These are phyloP conservation scores for Hypotaenidia okinawae DNA, from an alignment of 2,797 vertebrate genomes.

Conservation along the genomic window DNA sequence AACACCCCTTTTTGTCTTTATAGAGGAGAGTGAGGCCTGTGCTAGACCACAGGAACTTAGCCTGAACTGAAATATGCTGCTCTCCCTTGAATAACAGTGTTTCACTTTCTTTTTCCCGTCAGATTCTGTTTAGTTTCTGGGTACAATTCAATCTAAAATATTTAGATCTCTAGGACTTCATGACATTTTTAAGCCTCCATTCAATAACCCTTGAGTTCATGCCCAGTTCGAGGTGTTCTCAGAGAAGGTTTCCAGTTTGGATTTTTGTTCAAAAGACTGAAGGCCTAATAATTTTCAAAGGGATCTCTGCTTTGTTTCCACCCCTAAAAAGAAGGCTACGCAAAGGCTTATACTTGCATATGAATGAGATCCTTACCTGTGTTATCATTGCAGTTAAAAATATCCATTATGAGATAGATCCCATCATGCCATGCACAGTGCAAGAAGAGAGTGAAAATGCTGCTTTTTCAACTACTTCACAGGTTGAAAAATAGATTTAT, in stretches of 20 bases:
- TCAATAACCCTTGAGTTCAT: not conserved
- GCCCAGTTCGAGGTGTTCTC: not conserved
- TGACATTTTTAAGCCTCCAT: not conserved
- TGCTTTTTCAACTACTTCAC: not conserved
- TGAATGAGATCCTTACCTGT: not conserved
- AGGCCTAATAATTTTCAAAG: not conserved
- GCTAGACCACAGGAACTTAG: not conserved
- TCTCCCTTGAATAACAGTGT: not conserved
- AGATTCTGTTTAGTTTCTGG: not conserved
- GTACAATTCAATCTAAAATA: not conserved
- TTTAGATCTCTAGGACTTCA: not conserved
- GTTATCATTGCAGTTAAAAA: not conserved
- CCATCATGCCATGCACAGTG: not conserved
- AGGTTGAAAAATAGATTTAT: not conserved
- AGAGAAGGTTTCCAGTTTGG: not conserved
- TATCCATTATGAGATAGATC: not conserved
- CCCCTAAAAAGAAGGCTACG: not conserved
- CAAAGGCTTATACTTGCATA: not conserved
- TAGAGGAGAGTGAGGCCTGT: not conserved
- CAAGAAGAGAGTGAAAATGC: not conserved
- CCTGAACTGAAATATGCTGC: not conserved
- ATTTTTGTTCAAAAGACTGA: not conserved
- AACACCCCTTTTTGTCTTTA: not conserved
- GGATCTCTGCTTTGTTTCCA: not conserved
- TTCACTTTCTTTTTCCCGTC: not conserved